These are phyloP conservation scores for Benthosema pterotum DNA, from an alignment of 2,797 vertebrate genomes.

Conservation along the genomic window DNA sequence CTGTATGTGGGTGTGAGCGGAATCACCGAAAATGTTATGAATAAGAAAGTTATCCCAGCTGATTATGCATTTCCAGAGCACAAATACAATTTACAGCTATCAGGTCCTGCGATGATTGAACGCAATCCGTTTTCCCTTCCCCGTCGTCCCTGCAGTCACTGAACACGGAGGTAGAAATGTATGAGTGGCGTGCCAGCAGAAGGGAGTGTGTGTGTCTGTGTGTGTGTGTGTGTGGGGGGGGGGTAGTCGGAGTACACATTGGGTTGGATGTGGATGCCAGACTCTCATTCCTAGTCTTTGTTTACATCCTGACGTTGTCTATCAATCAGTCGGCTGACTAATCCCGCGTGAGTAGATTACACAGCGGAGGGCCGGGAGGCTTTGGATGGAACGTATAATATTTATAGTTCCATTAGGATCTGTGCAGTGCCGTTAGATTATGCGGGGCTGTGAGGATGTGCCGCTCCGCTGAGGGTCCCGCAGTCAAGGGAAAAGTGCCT, in stretches of 20 bases:
- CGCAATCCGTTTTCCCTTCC: conserved; percentile 58
- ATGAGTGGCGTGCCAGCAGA: conserved; percentile 49
- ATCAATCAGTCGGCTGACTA: conserved; percentile 68
- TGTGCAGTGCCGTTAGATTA: conserved; percentile 52
- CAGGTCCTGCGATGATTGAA: conserved; percentile 71
- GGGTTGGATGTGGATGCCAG: conserved; percentile 14
- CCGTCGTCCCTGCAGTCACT: conserved; percentile 47
- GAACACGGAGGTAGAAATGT: conserved; percentile 57
- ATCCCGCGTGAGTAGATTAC: conserved; percentile 68
- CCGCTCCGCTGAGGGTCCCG: conserved; percentile 47
- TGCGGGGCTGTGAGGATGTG: conserved; percentile 29
- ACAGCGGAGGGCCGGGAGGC: conserved; percentile 50
- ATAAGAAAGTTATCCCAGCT: conserved; percentile 67
- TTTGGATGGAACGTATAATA: conserved; percentile 61
- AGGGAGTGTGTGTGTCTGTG: conserved; percentile 20
- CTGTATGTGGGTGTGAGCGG: conserved; percentile 35
- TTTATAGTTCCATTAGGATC: conserved; percentile 67
- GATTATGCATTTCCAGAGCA: conserved; percentile 69
- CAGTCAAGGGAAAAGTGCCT: conserved; percentile 38
- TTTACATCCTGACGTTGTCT: conserved; percentile 64
- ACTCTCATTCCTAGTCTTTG: conserved; percentile 64
- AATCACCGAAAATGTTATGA: conserved; percentile 70
- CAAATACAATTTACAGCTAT: conserved; percentile 74
- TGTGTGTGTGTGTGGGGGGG: no score
- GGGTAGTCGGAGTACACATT: no score